Evolutionary conservation across 2,113 vertebrate genomes (phyloP).

Genomic region (Nestor notabilis): DNA sequence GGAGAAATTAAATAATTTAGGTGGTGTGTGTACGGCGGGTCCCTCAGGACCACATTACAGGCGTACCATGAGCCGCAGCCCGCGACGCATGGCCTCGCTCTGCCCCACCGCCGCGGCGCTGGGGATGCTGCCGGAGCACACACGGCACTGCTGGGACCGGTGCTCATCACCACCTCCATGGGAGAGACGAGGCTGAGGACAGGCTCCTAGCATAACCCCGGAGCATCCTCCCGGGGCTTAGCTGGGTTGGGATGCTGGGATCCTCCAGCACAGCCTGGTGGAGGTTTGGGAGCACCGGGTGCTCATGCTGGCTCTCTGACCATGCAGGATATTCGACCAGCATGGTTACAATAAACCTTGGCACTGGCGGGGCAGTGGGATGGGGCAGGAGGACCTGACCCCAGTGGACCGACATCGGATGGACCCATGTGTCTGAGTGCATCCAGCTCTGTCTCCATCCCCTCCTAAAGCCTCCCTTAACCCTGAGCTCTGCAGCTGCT

Average conservation of each 20-base stretch:
- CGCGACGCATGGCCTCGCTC: neutral
- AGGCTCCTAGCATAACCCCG: neutral
- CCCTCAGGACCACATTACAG: conserved; percentile 40
- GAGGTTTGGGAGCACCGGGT: neutral
- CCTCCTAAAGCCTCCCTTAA: neutral
- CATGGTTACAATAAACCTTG: accelerated
- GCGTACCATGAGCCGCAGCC: neutral
- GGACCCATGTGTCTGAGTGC: accelerated
- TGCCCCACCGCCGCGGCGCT: neutral
- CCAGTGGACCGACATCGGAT: accelerated
- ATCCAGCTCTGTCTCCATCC: accelerated
- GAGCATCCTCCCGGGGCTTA: accelerated
- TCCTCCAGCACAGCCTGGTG: accelerated
- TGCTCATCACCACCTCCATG: accelerated
- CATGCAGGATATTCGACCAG: accelerated
- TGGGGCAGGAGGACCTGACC: accelerated
- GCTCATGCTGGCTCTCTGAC: accelerated
- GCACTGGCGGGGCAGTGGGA: accelerated
- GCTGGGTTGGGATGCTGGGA: neutral
- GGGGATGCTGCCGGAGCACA: neutral
- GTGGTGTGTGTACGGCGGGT: conserved; percentile 54
- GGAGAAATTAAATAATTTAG: conserved; percentile 84
- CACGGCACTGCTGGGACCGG: accelerated
- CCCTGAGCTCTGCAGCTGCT: neutral
- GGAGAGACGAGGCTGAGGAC: neutral